A percentile compares a stretch with the other conserved stretches of the same genome.
Evolutionary conservation across 2,797 vertebrate genomes (phyloP).

Genomic region (Ptychadena robeensis): DNA sequence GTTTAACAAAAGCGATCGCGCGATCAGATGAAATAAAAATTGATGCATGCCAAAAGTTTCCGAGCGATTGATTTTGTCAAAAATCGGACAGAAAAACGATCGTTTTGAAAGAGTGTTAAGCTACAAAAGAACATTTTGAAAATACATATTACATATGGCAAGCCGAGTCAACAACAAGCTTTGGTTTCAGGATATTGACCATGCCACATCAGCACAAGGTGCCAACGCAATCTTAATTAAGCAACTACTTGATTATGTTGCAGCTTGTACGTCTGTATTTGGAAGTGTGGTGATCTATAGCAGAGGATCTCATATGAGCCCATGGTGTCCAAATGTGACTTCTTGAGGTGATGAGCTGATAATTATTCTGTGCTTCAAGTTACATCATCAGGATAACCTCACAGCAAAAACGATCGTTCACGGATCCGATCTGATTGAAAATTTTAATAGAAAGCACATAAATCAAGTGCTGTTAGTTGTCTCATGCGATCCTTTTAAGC

Average conservation of each 20-base stretch:
- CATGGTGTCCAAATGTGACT: constrained; percentile 38
- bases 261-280: constrained; percentile 55
- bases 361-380: constrained; percentile 41
- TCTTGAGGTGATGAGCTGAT: constrained; percentile 51
- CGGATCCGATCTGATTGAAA: no score
- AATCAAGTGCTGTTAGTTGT: no score
- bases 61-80: no score
- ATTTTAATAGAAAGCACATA: no score
- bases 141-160: not conserved
- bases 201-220: constrained; percentile 43
- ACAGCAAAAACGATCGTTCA: no score
- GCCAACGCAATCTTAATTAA: constrained; percentile 44
- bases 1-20: no score
- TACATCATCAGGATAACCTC: constrained; percentile 47
- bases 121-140: not conserved
- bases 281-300: constrained; percentile 46
- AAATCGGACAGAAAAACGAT: not conserved
- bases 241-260: constrained; percentile 50
- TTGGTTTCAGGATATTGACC: constrained; percentile 30
- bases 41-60: no score
- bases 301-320: constrained; percentile 15
- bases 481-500: no score
- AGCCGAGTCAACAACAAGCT: constrained; percentile 12
- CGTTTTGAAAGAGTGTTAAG: not conserved
- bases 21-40: no score